Evolutionary conservation across 2,113 vertebrate species (phyloP).

Genomic region (Bos javanicus): DNA sequence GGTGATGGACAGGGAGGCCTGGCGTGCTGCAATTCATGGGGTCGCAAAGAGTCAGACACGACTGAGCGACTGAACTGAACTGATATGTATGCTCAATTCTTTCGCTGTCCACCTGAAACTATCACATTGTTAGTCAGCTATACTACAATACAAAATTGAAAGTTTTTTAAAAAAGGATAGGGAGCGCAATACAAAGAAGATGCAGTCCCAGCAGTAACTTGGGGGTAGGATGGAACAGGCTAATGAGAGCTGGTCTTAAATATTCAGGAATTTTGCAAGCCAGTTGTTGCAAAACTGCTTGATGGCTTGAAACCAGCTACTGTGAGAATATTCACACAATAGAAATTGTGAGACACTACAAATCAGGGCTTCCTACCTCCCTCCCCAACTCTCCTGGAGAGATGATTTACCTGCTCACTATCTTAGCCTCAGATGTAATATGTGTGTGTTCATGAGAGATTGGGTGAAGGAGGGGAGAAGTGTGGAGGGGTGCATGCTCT

Average conservation of each 20-base stretch:
- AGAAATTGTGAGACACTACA: background rate
- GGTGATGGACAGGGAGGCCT: background rate
- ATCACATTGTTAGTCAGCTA: background rate
- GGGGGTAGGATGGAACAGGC: background rate
- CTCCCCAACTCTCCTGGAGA: background rate
- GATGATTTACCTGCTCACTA: background rate
- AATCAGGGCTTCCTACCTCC: background rate
- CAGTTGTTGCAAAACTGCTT: background rate
- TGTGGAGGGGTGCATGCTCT: background rate
- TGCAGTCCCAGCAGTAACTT: background rate
- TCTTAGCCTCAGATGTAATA: background rate
- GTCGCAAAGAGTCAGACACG: fast-evolving
- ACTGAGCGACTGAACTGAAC: background rate
- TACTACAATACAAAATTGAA: background rate
- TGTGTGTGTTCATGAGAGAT: background rate
- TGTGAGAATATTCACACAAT: background rate
- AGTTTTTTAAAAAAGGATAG: background rate
- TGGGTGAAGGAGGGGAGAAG: background rate
- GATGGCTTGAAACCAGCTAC: background rate
- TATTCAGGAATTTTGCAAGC: background rate
- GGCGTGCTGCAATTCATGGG: background rate
- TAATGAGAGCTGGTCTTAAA: background rate
- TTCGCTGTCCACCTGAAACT: background rate
- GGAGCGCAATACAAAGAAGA: background rate
- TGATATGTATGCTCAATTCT: background rate